phyloP scores from a whole-genome alignment of 2,113 vertebrate species.

The Daubentonia madagascariensis region DNA sequence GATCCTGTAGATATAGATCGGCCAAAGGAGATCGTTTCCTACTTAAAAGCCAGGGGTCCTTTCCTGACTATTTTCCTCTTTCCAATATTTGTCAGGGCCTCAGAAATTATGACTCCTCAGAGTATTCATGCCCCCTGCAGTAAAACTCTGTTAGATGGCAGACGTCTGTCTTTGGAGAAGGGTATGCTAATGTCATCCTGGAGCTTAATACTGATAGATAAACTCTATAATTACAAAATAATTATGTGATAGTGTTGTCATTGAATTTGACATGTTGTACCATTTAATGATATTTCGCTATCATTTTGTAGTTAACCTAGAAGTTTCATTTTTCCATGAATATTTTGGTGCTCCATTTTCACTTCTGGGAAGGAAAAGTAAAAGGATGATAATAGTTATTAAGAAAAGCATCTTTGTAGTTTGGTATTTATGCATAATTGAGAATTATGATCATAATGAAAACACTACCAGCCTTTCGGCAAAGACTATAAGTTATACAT shows the following conservation, averaged over 20 bases:
- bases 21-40: background rate
- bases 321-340: background rate
- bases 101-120: background rate
- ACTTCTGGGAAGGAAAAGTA: background rate
- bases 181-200: background rate
- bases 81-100: background rate
- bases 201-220: background rate
- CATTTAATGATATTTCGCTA: background rate
- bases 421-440: background rate
- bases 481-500: background rate
- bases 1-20: background rate
- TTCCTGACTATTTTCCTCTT: background rate
- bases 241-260: background rate
- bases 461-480: background rate
- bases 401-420: background rate
- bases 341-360: background rate
- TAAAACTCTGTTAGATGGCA: background rate
- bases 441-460: background rate
- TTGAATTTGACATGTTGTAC: background rate
- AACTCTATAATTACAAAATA: background rate
- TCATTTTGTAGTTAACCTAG: background rate
- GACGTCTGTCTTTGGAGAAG: background rate
- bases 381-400: background rate
- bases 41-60: background rate
- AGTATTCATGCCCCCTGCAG: background rate